Evolutionary conservation across 2,113 vertebrate species (phyloP), one percentile per base, ranked within the genome.

Genomic region (Eurystomus gularis): DNA sequence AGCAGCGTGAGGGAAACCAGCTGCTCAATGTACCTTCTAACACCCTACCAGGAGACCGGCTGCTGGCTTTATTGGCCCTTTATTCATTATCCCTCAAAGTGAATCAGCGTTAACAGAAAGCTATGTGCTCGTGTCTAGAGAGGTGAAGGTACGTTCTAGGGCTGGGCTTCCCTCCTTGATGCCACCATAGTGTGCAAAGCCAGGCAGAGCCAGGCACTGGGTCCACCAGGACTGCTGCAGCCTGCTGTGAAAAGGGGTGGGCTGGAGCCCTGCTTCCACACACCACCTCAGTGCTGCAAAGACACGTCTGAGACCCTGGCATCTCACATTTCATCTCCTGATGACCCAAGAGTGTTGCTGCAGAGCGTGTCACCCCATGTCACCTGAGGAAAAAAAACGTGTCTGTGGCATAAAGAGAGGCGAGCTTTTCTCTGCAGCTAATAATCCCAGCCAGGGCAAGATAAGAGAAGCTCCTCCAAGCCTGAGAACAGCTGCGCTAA

Each of bases 401-500:
- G 76, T 20, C 3, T 2, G 70, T 61, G 91, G 65, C 94, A 86
- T 1, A 1, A 39, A 39, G 62, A 46, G 75, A 69, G 28, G 58
- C 0, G 1, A 90, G 85, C 88, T 69, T 52, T 73, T 40, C 11
- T 1, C 60, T 94, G 16, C 79, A 61, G 75, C 54, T 48, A 80
- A 35, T 92, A 95, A 95, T 91, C 89, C 62, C 4, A 0, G 33
- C 6, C 85, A 70, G 79, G 60, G 79, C 42, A 31, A 90, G 96
- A 83, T 86, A 93, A 95, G 95, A 85, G 93, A 35, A 86, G 76
- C 92, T 88, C 58, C 71, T 92, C 33, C 49, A 48, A 73, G 93
- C 54, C 60, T 0, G 19, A 39, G 82, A 93, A 88, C 96, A 97
- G 96, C 94, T 96, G 94, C 10, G 3, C 82, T 96, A 97, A 96